Evolutionary conservation across 2,797 vertebrate genomes (phyloP).

Genomic region (Myripristis murdjan): DNA sequence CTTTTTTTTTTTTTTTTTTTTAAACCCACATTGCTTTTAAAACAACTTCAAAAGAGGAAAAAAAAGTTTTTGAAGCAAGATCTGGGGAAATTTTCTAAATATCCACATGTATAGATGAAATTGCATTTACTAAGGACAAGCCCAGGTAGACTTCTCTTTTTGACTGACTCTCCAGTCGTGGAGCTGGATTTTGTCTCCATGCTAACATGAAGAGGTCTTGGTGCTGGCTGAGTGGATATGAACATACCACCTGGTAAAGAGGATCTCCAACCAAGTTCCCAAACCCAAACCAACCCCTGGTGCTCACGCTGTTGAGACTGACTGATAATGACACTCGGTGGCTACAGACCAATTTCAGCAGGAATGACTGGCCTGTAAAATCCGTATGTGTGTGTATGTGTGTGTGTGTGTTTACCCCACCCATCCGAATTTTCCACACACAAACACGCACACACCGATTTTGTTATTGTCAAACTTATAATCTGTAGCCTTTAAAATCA

Average conservation of each 20-base stretch:
- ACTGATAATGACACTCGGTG: slow-evolving; percentile 89
- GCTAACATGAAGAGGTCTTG: slow-evolving; percentile 78
- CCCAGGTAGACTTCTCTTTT: slow-evolving; percentile 80
- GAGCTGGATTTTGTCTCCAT: slow-evolving; percentile 64
- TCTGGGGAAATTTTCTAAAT: slow-evolving; percentile 80
- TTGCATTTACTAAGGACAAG: slow-evolving; percentile 77
- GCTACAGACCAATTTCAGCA: slow-evolving; percentile 91
- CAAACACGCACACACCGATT: slow-evolving; percentile 47
- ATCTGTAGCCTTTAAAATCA: slow-evolving; percentile 91
- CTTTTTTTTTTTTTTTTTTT: slow-evolving; percentile 88
- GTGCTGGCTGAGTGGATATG: slow-evolving; percentile 77
- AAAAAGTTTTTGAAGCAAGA: slow-evolving; percentile 86
- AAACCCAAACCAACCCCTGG: slow-evolving; percentile 79
- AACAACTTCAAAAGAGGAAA: slow-evolving; percentile 82
- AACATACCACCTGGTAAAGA: slow-evolving; percentile 72
- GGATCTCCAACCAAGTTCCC: slow-evolving; percentile 62
- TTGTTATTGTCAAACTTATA: slow-evolving; percentile 86
- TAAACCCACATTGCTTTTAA: slow-evolving; percentile 90
- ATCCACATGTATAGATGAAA: slow-evolving; percentile 69
- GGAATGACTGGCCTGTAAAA: slow-evolving; percentile 90
- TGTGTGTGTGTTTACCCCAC: slow-evolving; percentile 73
- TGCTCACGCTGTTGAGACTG: slow-evolving; percentile 91
- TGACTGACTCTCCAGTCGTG: slow-evolving; percentile 81
- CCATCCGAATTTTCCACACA: slow-evolving; percentile 16
- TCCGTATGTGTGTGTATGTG: slow-evolving; percentile 72